phyloP scores from a whole-genome alignment of 2,888 invertebrate genomes.

The Acleris laterana region DNA sequence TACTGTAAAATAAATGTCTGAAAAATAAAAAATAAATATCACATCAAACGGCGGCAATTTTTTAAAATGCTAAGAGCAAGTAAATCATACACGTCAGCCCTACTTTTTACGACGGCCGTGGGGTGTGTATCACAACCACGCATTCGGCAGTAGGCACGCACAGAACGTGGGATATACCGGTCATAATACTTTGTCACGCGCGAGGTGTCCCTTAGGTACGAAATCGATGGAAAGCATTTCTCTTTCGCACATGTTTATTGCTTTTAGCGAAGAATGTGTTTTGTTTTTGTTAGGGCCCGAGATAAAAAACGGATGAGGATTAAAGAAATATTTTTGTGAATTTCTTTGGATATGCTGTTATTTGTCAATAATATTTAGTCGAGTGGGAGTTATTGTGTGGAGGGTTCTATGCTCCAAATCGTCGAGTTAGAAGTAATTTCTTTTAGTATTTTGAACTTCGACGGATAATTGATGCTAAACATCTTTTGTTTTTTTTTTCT shows the following conservation, averaged over 20 bases:
- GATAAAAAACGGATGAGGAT: constrained; percentile 5
- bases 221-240: constrained; percentile 35
- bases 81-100: constrained; percentile 1
- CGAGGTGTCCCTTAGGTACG: constrained; percentile 27
- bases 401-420: too few species aligned
- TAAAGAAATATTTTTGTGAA: too few species aligned
- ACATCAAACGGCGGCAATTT: too few species aligned
- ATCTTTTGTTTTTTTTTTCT: too few species aligned
- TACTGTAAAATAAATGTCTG: too few species aligned
- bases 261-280: constrained; percentile 10
- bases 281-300: constrained; percentile 1
- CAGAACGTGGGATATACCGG: constrained; percentile 21
- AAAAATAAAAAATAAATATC: too few species aligned
- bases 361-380: too few species aligned
- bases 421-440: too few species aligned
- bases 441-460: too few species aligned
- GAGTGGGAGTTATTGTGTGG: too few species aligned
- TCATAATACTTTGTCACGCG: constrained; percentile 33
- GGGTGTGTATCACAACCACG: constrained; percentile 28
- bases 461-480: too few species aligned
- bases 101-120: constrained; percentile 20
- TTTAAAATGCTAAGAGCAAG: background rate
- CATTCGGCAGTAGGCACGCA: constrained; percentile 28
- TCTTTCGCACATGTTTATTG: constrained; percentile 37
- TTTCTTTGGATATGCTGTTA: too few species aligned